These are phyloP conservation scores for Archocentrus centrarchus DNA, from an alignment of 2,113 vertebrate genomes.

Conservation along the genomic window DNA sequence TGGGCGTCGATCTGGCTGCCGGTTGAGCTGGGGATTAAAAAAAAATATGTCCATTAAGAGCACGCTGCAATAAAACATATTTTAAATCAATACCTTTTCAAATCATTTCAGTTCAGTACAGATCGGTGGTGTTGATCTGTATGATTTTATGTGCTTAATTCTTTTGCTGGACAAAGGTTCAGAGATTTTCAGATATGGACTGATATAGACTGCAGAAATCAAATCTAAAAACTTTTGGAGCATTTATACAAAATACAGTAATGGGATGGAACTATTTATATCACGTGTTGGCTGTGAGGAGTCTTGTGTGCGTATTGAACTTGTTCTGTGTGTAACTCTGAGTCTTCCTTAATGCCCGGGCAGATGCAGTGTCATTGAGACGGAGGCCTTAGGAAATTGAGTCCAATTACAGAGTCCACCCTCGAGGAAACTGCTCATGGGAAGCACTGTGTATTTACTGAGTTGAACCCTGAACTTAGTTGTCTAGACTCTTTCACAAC, in stretches of 20 bases:
- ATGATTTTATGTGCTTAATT: background rate
- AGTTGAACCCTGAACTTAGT: constrained; percentile 51
- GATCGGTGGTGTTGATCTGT: background rate
- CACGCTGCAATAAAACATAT: background rate
- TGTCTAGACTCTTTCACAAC: constrained; percentile 66
- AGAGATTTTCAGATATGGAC: background rate
- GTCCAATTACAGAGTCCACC: constrained; percentile 41
- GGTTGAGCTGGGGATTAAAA: constrained; percentile 78
- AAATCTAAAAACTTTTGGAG: background rate
- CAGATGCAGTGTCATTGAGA: constrained; percentile 17
- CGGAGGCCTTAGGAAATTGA: constrained; percentile 39
- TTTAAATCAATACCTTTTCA: background rate
- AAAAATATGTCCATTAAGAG: constrained; percentile 16
- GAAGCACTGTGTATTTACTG: constrained; percentile 40
- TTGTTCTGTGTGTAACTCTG: background rate
- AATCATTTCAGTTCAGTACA: background rate
- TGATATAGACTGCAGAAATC: background rate
- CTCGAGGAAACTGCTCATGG: constrained; percentile 40
- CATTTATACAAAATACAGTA: background rate
- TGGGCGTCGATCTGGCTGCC: constrained; percentile 70
- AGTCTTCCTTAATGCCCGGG: constrained; percentile 9
- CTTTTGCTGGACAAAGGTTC: background rate
- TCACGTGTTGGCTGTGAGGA: background rate
- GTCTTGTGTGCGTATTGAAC: background rate
- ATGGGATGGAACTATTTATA: background rate